Percentiles rank a stretch among this genome's conserved stretches.
Evolutionary conservation across 2,113 vertebrate species (phyloP).

Genomic region (Xenopus tropicalis): UCB_Xtro_10.0 CM004443.2:98430001-98430500

Average conservation of each 20-base stretch:
- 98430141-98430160: constrained; percentile 6
- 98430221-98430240: constrained; percentile 34
- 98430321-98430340: too few species aligned
- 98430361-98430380: too few species aligned
- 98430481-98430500: too few species aligned
- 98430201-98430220: constrained; percentile 19
- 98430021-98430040: constrained; percentile 8
- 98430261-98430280: constrained; percentile 58
- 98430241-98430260: constrained; percentile 49
- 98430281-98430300: constrained; percentile 34
- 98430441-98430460: too few species aligned
- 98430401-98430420: too few species aligned
- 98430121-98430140: constrained; percentile 29
- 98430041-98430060: constrained; percentile 9
- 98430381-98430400: too few species aligned
- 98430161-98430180: constrained; percentile 17
- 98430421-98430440: too few species aligned
- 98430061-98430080: constrained; percentile 36
- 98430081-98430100: constrained; percentile 39
- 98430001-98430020: constrained; percentile 6
- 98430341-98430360: too few species aligned
- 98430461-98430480: too few species aligned
- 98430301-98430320: background rate
- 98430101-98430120: constrained; percentile 39
- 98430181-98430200: constrained; percentile 2